Percentiles rank a stretch among this genome's conserved stretches.
phyloP scores from a whole-genome alignment of 2,888 invertebrate species.

The Imbricaverruca yamaguchii region DNA sequence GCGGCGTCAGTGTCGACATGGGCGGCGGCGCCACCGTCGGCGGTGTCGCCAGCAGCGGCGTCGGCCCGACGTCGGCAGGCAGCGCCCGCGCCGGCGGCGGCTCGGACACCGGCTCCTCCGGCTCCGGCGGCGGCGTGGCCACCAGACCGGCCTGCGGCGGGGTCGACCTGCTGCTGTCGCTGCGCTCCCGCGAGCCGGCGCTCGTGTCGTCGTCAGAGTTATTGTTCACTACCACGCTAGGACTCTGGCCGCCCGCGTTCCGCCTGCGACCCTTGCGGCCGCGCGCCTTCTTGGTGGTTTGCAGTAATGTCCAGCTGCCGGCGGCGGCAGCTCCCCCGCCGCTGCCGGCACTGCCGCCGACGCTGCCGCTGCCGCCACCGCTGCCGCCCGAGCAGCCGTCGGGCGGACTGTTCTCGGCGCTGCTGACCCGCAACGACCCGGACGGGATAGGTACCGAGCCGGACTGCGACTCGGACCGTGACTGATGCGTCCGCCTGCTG shows the following conservation, averaged over 20 bases:
- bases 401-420: conserved; percentile 11
- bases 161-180: conserved; percentile 9
- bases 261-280: conserved; percentile 1
- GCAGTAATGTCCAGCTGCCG: background rate
- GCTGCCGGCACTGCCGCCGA: background rate
- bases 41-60: background rate
- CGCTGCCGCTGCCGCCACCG: background rate
- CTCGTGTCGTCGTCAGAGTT: background rate
- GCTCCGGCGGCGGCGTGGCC: conserved; percentile 14
- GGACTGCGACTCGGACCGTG: background rate
- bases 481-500: background rate
- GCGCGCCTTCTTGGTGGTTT: conserved; percentile 6
- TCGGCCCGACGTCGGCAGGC: background rate
- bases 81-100: background rate
- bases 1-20: background rate
- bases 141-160: background rate
- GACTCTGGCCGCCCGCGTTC: conserved; percentile 7
- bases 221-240: background rate
- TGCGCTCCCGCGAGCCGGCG: conserved; percentile 12
- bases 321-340: background rate
- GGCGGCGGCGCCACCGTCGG: background rate
- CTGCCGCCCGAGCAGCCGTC: background rate
- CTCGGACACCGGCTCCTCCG: background rate
- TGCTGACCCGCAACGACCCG: background rate
- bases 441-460: conserved; percentile 12